phyloP scores from a whole-genome alignment of 2,797 vertebrate genomes.

The Premnoplex brunnescens region DNA sequence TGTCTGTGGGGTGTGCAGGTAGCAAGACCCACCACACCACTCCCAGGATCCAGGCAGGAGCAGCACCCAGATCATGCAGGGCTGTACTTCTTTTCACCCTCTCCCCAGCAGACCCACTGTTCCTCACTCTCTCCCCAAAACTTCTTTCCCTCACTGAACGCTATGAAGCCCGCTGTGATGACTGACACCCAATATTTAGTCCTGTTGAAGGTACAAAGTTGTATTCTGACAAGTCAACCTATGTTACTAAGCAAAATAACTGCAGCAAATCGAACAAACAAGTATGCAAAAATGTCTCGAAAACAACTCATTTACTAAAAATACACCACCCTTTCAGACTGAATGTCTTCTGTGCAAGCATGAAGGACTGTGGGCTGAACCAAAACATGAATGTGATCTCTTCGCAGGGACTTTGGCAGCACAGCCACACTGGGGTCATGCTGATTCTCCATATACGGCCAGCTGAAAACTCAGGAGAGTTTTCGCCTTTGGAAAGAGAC shows the following conservation, averaged over 20 bases:
- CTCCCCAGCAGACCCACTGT: background rate
- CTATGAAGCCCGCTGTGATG: background rate
- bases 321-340: background rate
- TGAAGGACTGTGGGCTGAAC: background rate
- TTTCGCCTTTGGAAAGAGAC: background rate
- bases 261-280: background rate
- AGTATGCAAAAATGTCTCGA: background rate
- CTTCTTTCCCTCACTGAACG: background rate
- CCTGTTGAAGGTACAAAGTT: background rate
- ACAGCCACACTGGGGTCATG: background rate
- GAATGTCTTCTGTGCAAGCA: background rate
- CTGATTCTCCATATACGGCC: rapidly evolving
- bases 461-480: background rate
- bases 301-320: background rate
- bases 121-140: background rate
- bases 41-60: background rate
- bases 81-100: background rate
- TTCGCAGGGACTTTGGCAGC: background rate
- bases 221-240: background rate
- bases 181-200: background rate
- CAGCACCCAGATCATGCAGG: background rate
- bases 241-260: background rate
- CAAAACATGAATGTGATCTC: rapidly evolving
- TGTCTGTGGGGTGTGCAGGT: rapidly evolving
- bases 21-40: rapidly evolving